These are phyloP conservation scores for Chaenodraco wilsoni DNA, from an alignment of 2,797 vertebrate species.

Conservation along the genomic window DNA sequence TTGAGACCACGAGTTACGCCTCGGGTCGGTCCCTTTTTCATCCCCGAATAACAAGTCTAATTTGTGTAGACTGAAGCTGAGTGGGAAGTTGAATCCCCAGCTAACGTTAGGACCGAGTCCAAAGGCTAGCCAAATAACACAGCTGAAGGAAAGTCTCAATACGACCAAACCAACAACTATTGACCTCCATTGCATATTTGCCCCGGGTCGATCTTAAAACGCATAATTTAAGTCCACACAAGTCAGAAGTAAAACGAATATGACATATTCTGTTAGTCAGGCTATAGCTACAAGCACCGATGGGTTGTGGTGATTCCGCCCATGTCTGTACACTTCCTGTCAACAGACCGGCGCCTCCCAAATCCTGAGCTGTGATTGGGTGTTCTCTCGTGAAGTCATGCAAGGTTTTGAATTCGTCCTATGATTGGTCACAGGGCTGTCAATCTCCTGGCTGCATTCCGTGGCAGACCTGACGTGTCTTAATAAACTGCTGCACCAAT, in stretches of 20 bases:
- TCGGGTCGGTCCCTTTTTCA: constrained; percentile 40
- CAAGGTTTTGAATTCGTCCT: background rate
- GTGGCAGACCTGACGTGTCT: constrained; percentile 66
- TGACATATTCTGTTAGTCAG: constrained; percentile 12
- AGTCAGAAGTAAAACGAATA: constrained; percentile 27
- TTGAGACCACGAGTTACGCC: constrained; percentile 74
- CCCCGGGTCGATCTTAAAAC: constrained; percentile 74
- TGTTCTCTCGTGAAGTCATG: background rate
- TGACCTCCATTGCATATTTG: constrained; percentile 97
- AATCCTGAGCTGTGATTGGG: constrained; percentile 70
- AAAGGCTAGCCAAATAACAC: constrained; percentile 87
- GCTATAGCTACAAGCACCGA: constrained; percentile 24
- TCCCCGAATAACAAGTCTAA: constrained; percentile 77
- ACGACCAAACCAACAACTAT: constrained; percentile 91
- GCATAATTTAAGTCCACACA: constrained; percentile 80
- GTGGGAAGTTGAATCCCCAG: constrained; percentile 88
- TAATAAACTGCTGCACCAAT: constrained; percentile 58
- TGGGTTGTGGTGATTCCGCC: constrained; percentile 30
- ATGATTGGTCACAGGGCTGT: constrained; percentile 64
- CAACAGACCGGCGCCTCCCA: constrained; percentile 77
- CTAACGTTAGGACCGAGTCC: constrained; percentile 86
- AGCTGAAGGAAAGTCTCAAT: constrained; percentile 89
- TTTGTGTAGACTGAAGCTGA: constrained; percentile 82
- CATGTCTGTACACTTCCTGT: constrained; percentile 78
- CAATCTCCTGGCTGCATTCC: constrained; percentile 56